Evolutionary conservation across 2,888 invertebrate species (phyloP).

Genomic region (Achlya flavicornis): DNA sequence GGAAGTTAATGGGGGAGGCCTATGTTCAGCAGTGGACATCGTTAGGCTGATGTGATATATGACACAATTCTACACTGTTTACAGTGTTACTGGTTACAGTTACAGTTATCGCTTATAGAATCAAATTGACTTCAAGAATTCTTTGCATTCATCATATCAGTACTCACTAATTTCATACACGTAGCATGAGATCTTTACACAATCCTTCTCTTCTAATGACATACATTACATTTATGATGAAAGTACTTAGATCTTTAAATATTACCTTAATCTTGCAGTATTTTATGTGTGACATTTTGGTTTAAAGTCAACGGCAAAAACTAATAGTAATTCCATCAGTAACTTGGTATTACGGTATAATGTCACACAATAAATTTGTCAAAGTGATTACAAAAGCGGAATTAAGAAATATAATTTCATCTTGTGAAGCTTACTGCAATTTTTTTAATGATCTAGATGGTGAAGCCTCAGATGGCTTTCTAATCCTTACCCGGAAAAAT

Average conservation of each 20-base stretch:
- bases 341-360: not conserved
- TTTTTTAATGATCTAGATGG: too few relatives aligned
- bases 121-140: too few relatives aligned
- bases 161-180: too few relatives aligned
- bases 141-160: too few relatives aligned
- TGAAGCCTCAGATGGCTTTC: too few relatives aligned
- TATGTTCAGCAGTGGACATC: too few relatives aligned
- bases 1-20: too few relatives aligned
- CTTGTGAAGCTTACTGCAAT: not conserved
- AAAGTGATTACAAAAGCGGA: not conserved
- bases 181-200: too few relatives aligned
- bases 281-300: not conserved
- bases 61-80: slow-evolving; percentile 23
- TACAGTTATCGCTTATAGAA: not conserved
- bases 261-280: not conserved
- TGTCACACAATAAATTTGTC: slow-evolving; percentile 1
- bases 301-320: not conserved
- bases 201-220: too few relatives aligned
- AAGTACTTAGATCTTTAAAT: not conserved
- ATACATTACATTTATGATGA: not conserved
- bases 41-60: too few relatives aligned
- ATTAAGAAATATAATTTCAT: not conserved
- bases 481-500: too few relatives aligned
- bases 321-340: not conserved
- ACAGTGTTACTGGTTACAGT: too few relatives aligned